A percentile compares a stretch with the other conserved stretches of the same genome.
Evolutionary conservation across 2,888 invertebrate species (phyloP).

Genomic region (Mantis religiosa): DNA sequence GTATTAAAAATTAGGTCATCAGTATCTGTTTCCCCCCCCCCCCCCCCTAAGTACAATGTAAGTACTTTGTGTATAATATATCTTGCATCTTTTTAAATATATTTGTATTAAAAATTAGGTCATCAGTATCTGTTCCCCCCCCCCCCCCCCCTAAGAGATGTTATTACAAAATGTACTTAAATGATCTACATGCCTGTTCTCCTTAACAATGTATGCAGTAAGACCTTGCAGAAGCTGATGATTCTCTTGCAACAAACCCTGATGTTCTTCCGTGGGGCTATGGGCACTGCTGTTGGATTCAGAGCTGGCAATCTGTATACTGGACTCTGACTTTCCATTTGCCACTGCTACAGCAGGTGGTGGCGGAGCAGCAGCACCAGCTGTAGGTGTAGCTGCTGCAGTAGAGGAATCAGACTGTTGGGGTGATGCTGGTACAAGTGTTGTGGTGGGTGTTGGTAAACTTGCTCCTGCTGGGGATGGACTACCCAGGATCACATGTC

Average conservation of each 20-base stretch:
- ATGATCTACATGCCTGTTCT: conserved; percentile 45
- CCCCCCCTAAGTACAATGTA: too few species aligned
- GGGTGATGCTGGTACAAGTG: conserved; percentile 1
- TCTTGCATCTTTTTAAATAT: too few species aligned
- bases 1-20: too few species aligned
- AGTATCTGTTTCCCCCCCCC: too few species aligned
- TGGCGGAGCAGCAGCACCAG: conserved; percentile 43
- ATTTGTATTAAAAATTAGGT: too few species aligned
- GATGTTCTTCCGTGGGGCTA: conserved; percentile 44
- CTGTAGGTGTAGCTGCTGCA: conserved; percentile 24
- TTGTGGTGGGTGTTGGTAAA: conserved; percentile 12
- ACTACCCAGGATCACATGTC: conserved; percentile 59
- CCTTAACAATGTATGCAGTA: conserved; percentile 68
- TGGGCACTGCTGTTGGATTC: conserved; percentile 27
- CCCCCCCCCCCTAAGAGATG: too few species aligned
- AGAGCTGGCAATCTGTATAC: conserved; percentile 18
- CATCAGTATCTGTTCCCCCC: too few species aligned
- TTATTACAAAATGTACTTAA: too few species aligned
- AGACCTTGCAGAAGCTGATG: conserved; percentile 65
- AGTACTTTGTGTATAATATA: too few species aligned
- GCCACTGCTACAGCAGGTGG: not conserved
- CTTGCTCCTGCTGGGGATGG: conserved; percentile 26
- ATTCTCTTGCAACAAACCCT: conserved; percentile 61
- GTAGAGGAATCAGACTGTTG: conserved; percentile 17
- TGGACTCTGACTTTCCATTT: conserved; percentile 3